Percentiles rank a stretch among this genome's conserved stretches.
phyloP scores from a whole-genome alignment of 2,113 vertebrate species.

The Prietella phreatophila region DNA sequence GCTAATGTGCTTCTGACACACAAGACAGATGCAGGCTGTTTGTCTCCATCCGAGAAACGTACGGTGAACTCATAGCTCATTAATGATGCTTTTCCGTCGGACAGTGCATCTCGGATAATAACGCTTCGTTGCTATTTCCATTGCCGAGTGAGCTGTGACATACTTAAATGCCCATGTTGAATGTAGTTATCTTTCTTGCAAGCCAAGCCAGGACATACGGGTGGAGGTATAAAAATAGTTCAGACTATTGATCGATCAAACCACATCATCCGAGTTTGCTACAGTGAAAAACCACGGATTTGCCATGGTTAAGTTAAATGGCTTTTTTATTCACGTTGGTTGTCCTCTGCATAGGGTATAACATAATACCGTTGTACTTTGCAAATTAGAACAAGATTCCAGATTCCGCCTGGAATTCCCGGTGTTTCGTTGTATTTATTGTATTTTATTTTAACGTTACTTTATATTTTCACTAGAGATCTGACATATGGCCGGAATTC shows the following conservation, averaged over 20 bases:
- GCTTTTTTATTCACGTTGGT: neutral
- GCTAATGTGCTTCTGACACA: neutral
- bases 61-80: neutral
- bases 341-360: neutral
- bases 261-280: neutral
- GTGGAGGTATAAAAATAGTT: neutral
- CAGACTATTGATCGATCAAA: neutral
- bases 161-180: neutral
- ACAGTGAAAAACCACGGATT: neutral
- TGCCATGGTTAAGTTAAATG: neutral
- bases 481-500: neutral
- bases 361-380: neutral
- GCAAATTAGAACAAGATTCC: neutral
- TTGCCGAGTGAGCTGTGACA: neutral
- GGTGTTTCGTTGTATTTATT: neutral
- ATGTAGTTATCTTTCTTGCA: neutral
- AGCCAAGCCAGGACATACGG: neutral
- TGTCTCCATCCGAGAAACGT: conserved; percentile 22
- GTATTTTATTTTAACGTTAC: neutral
- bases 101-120: neutral
- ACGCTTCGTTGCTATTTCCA: neutral
- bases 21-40: conserved; percentile 23
- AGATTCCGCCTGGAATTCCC: neutral
- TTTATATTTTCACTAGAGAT: neutral
- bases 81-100: neutral